A percentile compares a stretch with the other conserved stretches of the same genome.
These are phyloP conservation scores for Gari tellinella DNA, from an alignment of 2,888 invertebrate genomes.

Conservation along the genomic window DNA sequence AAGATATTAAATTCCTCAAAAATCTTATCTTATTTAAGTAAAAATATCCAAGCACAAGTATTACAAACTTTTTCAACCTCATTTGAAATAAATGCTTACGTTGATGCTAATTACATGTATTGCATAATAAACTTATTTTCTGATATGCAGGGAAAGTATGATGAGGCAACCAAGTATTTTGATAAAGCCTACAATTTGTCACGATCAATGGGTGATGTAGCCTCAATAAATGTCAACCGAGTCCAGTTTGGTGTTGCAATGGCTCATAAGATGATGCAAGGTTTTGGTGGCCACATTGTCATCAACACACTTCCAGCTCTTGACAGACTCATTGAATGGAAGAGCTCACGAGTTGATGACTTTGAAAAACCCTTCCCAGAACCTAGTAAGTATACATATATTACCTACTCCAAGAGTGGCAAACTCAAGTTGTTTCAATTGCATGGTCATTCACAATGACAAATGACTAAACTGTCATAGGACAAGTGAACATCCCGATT, in stretches of 20 bases:
- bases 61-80: no score
- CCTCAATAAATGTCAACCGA: conserved; percentile 79
- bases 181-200: conserved; percentile 83
- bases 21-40: no score
- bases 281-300: conserved; percentile 72
- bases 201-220: conserved; percentile 77
- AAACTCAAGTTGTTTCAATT: no score
- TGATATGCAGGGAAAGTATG: conserved; percentile 80
- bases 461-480: no score
- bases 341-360: conserved; percentile 76
- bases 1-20: no score
- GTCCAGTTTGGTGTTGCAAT: conserved; percentile 82
- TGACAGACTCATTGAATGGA: conserved; percentile 81
- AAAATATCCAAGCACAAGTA: no score
- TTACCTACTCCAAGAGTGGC: no score
- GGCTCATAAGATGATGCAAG: conserved; percentile 81
- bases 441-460: no score
- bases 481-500: no score
- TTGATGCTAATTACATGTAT: no score
- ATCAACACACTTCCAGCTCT: conserved; percentile 68
- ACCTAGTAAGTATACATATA: conserved; percentile 46
- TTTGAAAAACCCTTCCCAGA: conserved; percentile 72
- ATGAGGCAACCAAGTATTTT: conserved; percentile 83
- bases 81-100: no score
- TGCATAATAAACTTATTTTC: no score